Evolutionary conservation across 2,113 vertebrate species (phyloP), one percentile per base, ranked within the genome.

Genomic region (Pygoscelis antarcticus): DNA sequence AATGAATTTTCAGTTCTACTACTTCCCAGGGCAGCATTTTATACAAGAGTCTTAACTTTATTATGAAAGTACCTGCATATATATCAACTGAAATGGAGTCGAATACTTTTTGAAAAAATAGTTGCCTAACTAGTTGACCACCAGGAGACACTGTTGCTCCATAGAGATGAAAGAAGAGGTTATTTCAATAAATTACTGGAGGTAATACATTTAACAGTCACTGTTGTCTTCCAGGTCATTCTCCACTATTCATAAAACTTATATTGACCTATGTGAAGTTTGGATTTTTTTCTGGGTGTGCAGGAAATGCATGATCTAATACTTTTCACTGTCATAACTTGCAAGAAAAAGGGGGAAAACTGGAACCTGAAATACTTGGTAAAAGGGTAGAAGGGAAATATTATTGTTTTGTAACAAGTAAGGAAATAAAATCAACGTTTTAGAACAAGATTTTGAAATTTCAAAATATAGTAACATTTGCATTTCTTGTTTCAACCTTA

Each of bases 131-230:
- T 11, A 3, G 10, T 25, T 80, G 42, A 36, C 95, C 96, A 89
- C 89, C 49, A 97, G 93, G 94, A 93, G 93, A 20, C 93, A 91
- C 65, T 86, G 23, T 92, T 96, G 83, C 34, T 91, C 74, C 69
- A 47, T 0, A 55, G 22, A 84, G 62, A 23, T 47, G 44, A 49
- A 78, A 54, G 38, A 34, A 4, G 30, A 76, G 17, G 7, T 7
- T 6, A 27, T 10, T 25, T 15, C 47, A 65, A 25, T 54, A 61
- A 84, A 26, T 80, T 57, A 15, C 25, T 1, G 4, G 54, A 2
- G 29, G 44, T 40, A 88, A 52, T 12, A 25, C 16, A 7, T 7
- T 14, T 16, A 82, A 79, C 52, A 57, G 38, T 25, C 4, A 1
- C 52, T 55, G 25, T 77, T 58, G 17, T 10, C 64, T 93, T 82